A percentile compares a stretch with the other conserved stretches of the same genome.
These are phyloP conservation scores for Drosophila pachea DNA, from an alignment of 1,140 invertebrate genomes.

Conservation along the genomic window DNA sequence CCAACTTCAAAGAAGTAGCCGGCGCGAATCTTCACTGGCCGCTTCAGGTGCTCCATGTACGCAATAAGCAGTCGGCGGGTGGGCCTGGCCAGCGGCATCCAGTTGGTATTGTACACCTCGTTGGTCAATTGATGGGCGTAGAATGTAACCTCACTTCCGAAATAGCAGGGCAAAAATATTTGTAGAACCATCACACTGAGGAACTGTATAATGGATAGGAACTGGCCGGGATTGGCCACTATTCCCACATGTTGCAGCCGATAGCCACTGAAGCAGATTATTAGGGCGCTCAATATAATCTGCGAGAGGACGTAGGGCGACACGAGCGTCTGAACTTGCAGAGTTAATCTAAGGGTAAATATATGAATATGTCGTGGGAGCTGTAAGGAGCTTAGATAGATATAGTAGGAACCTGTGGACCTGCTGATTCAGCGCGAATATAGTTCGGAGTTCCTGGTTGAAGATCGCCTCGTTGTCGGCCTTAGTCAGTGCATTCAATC, in stretches of 20 bases:
- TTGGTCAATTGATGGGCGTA: conserved; percentile 59
- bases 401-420: conserved; percentile 37
- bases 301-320: conserved; percentile 65
- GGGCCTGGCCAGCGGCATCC: conserved; percentile 40
- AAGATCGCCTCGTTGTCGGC: conserved; percentile 19
- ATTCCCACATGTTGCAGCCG: conserved; percentile 56
- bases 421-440: conserved; percentile 52
- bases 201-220: conserved; percentile 68
- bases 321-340: conserved; percentile 50
- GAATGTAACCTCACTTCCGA: conserved; percentile 66
- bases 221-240: conserved; percentile 59
- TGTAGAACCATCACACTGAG: conserved; percentile 69
- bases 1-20: conserved; percentile 69
- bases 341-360: conserved; percentile 39
- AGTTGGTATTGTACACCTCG: conserved; percentile 63
- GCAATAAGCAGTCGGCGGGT: conserved; percentile 52
- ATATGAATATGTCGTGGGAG: neutral
- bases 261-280: conserved; percentile 74
- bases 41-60: conserved; percentile 70
- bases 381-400: neutral
- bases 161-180: conserved; percentile 70
- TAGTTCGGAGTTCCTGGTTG: conserved; percentile 25
- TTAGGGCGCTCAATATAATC: conserved; percentile 69
- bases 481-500: conserved; percentile 33
- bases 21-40: conserved; percentile 53